Base-by-base conservation (phyloP, 1,140 invertebrate genomes). In the Hycleus phaleratus region DNA sequence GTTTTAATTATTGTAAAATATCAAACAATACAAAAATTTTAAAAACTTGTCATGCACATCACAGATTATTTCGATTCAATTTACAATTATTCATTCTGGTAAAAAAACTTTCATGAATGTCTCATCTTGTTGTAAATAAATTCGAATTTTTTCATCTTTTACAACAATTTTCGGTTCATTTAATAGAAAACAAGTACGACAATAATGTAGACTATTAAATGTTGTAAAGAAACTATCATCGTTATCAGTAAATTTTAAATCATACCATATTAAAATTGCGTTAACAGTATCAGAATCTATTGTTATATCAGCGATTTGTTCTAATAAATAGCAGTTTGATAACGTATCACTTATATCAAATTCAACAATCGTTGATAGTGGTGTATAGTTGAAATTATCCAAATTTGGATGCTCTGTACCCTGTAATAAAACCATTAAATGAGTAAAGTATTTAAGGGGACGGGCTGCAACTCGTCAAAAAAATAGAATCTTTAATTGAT, bases 361-460 rank as follows among this genome's bases (percentile, higher is more conserved):
- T 46, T n/a, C 3, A 12, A 32, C 51, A 9, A 53, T 25, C 18
- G 40, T 26, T 10, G 51, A 53, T 6, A 38, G 24, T 1, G n/a
- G 11, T 12, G 44, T 12, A 12, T 46, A 26, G 9, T 53, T 46
- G 32, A 67, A 60, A 9, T 58, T 44, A 38, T 67, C 65, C 11
- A 67, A 49, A 57, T 61, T 62, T 0, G 65, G 62, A 58, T 67
- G 65, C 49, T 64, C 62, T 49, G 26, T 55, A 25, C 63, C 63
- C 65, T 67, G 52, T 60, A 64, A 62, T 26, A 56, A 38, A n/a
- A 32, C 32, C 32, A 32, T 18, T 1, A 18, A 18, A 32, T 32
- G 32, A 4, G 32, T 5, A 32, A 32, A 32, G 7, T 32, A 5
- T 5, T 5, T 32, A 32, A 18, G 1, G 18, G 18, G 1, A 1